A percentile compares a stretch with the other conserved stretches of the same genome.
phyloP scores from a whole-genome alignment of 2,888 invertebrate genomes.

The Malachius bipustulatus region DNA sequence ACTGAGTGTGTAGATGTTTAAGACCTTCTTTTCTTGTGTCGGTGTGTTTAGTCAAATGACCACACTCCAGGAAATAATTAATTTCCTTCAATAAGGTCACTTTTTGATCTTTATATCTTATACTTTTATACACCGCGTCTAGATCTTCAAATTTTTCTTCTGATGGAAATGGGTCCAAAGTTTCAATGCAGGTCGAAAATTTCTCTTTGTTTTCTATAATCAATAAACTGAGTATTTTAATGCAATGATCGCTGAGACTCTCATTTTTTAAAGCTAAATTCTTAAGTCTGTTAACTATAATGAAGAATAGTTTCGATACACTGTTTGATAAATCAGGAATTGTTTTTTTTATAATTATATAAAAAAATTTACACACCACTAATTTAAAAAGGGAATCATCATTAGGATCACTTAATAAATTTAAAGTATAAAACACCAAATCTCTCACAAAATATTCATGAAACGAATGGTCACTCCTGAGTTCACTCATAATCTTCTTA shows the following conservation, averaged over 20 bases:
- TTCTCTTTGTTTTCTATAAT: slow-evolving; percentile 39
- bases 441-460: slow-evolving; percentile 46
- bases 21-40: slow-evolving; percentile 42
- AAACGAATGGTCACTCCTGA: slow-evolving; percentile 29
- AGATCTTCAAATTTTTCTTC: slow-evolving; percentile 30
- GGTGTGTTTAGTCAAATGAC: slow-evolving; percentile 26
- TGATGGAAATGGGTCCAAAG: slow-evolving; percentile 43
- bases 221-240: slow-evolving; percentile 41
- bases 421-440: slow-evolving; percentile 41
- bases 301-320: slow-evolving; percentile 40
- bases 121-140: slow-evolving; percentile 26
- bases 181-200: slow-evolving; percentile 38
- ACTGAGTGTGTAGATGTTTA: slow-evolving; percentile 39
- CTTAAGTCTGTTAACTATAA: slow-evolving; percentile 43
- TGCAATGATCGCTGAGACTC: not conserved
- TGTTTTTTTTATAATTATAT: slow-evolving; percentile 35
- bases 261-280: slow-evolving; percentile 14
- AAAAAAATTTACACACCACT: slow-evolving; percentile 35
- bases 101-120: slow-evolving; percentile 28
- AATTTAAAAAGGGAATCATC: slow-evolving; percentile 29
- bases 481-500: slow-evolving; percentile 34
- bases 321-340: slow-evolving; percentile 36
- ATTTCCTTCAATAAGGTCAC: slow-evolving; percentile 37
- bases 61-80: slow-evolving; percentile 39
- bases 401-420: slow-evolving; percentile 38